phyloP scores from a whole-genome alignment of 37 sponge, comb jelly and placozoan species.

The Oscarella lobularis region DNA sequence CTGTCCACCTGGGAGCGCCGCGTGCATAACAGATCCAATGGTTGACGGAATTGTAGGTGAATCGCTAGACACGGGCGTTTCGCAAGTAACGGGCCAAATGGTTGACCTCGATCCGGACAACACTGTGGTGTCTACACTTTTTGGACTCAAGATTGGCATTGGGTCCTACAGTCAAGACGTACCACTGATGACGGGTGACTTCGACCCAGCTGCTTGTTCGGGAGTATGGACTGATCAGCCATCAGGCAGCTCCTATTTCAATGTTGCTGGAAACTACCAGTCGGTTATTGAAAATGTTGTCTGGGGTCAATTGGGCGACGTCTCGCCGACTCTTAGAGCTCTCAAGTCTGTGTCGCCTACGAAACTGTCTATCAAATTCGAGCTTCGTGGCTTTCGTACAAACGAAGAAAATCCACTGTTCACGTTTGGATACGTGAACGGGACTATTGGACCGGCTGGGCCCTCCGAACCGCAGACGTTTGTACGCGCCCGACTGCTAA shows the following conservation, averaged over 20 bases:
- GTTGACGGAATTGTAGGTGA: neutral
- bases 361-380: no score
- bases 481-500: neutral
- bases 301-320: no score
- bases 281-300: neutral
- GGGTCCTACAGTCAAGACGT: neutral
- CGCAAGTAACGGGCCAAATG: neutral
- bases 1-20: neutral
- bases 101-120: neutral
- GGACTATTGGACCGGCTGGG: constrained; percentile 11
- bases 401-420: no score
- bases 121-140: neutral
- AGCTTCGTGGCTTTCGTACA: no score
- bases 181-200: neutral
- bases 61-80: neutral
- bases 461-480: neutral
- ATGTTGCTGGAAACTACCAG: neutral
- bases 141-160: neutral
- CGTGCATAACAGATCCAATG: neutral
- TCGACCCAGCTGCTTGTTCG: neutral
- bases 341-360: no score
- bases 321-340: no score
- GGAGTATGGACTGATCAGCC: neutral
- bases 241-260: neutral
- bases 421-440: constrained; percentile 11